Evolutionary conservation across 2,113 vertebrate species (phyloP).

Genomic region (Chlorocebus sabaeus): DNA sequence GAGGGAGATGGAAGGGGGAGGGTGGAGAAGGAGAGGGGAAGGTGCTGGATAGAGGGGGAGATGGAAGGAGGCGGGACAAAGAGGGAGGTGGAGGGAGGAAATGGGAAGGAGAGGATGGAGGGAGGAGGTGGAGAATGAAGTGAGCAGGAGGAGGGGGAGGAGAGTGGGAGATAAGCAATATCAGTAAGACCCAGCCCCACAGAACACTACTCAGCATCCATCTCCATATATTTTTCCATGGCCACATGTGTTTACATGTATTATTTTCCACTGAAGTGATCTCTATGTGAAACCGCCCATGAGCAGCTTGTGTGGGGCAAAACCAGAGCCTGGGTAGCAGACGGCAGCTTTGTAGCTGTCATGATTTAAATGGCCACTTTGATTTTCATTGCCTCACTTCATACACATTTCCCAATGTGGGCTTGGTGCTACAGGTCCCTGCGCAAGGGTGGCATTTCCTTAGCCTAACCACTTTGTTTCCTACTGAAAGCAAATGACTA

Average conservation of each 20-base stretch:
- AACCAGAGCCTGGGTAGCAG: fast-evolving
- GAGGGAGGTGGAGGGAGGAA: no score
- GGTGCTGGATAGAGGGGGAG: not conserved
- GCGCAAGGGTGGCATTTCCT: not conserved
- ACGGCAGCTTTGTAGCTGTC: no score
- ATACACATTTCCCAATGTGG: no score
- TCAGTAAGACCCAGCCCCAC: not conserved
- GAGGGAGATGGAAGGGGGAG: no score
- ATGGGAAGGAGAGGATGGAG: fast-evolving
- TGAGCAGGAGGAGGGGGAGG: not conserved
- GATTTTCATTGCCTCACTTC: not conserved
- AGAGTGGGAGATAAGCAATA: no score
- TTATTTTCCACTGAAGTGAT: not conserved
- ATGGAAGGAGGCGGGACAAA: fast-evolving
- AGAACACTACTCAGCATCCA: no score
- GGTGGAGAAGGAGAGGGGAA: not conserved
- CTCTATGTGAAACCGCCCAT: not conserved
- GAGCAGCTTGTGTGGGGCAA: not conserved
- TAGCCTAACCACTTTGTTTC: not conserved
- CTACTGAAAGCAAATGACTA: not conserved
- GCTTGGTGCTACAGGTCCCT: no score
- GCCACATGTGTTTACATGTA: fast-evolving
- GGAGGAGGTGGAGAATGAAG: no score
- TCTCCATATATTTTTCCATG: not conserved
- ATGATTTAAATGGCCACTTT: not conserved